Evolutionary conservation across 2,797 vertebrate species (phyloP), one percentile per base, ranked within the genome.

Genomic region (Brotula barbata): DNA sequence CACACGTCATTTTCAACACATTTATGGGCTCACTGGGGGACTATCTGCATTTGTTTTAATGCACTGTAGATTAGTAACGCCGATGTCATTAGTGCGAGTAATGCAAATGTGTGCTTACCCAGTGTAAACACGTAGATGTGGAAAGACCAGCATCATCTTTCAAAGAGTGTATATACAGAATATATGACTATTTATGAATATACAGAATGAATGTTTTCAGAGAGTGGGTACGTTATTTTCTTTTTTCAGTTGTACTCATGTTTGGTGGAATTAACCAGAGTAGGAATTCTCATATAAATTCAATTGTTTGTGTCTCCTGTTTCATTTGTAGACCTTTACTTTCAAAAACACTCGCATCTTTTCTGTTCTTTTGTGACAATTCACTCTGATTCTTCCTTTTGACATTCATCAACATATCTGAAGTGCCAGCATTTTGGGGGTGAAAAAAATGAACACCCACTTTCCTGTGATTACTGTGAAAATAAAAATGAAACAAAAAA

Each of bases 171-270:
- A 68, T 78, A 52, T 33, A n/a, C 73, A 73, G 65, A 62, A n/a
- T 43, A 55, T 76, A 67, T 73, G 63, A 70, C 46, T 92, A 85
- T 91, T 91, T 89, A 90, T 90, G 66, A 82, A 84, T 77, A 78
- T 68, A 80, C 63, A 80, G 57, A 81, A 79, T 84, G 17, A 78
- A 42, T 56, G 41, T 74, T 87, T 70, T 69, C 50, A 59, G 58
- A 70, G 47, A 69, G 20, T 61, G 37, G 68, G 10, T 55, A 58
- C 70, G 76, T 72, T 7, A 57, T 67, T 54, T 65, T 15, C 34
- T 58, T 45, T 66, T 52, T 58, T 46, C 50, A 64, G 22, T 58
- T 62, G 53, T 64, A 46, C 50, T 43, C 68, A 68, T 47, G 21
- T 73, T 59, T 65, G 61, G 25, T 82, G 62, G 67, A 71, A 77